These are phyloP conservation scores for Pemphredon lugubris DNA, from an alignment of 2,888 invertebrate species.

Conservation along the genomic window DNA sequence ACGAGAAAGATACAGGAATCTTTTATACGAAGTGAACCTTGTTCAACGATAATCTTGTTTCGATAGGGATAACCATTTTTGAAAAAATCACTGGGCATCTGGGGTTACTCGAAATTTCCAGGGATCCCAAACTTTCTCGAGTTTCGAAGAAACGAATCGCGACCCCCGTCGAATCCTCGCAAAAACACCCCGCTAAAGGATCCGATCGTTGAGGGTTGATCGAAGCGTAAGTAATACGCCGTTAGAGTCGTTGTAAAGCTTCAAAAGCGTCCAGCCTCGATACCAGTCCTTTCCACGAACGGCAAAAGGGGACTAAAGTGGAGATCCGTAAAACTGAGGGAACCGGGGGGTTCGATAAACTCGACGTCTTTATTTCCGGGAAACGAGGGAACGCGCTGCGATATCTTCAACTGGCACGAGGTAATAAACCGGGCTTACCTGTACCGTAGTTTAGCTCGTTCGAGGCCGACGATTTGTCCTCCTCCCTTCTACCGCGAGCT, in stretches of 20 bases:
- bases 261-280: constrained; percentile 3
- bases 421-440: too few relatives aligned
- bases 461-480: background rate
- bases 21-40: too few relatives aligned
- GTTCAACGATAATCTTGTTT: too few relatives aligned
- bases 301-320: background rate
- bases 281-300: constrained; percentile 2
- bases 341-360: constrained; percentile 38
- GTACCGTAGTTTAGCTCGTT: background rate
- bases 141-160: too few relatives aligned
- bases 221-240: background rate
- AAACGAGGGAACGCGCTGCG: constrained; percentile 2
- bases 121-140: too few relatives aligned
- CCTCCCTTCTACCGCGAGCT: background rate
- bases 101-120: too few relatives aligned
- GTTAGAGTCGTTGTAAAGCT: background rate
- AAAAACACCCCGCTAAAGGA: too few relatives aligned
- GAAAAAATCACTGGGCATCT: too few relatives aligned
- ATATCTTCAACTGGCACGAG: constrained; percentile 10
- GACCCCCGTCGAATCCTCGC: too few relatives aligned
- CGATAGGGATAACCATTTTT: too few relatives aligned
- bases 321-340: constrained; percentile 4
- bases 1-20: too few relatives aligned
- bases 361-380: constrained; percentile 45
- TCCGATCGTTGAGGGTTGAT: background rate